phyloP scores from a whole-genome alignment of 1,140 invertebrate genomes.

The Calliphora vicina region DNA sequence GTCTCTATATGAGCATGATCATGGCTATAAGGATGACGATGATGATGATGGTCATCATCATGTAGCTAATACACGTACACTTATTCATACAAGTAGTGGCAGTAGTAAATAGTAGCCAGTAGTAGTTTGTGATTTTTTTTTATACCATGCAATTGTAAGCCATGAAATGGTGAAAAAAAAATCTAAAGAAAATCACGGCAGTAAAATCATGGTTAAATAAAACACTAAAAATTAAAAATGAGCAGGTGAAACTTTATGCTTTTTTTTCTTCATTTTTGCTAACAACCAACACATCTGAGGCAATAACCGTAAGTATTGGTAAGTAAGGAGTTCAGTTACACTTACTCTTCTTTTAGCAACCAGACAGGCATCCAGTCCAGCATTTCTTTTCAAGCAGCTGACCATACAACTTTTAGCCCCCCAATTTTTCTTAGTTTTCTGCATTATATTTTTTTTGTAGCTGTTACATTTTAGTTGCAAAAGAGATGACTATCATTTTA shows the following conservation, averaged over 20 bases:
- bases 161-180: background rate
- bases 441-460: no score
- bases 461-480: background rate
- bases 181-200: conserved; percentile 11
- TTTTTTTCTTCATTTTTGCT: background rate
- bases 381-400: background rate
- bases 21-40: background rate
- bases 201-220: conserved; percentile 23
- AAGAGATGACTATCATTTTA: background rate
- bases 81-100: background rate
- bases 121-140: background rate
- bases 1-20: conserved; percentile 6
- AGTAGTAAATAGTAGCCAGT: background rate
- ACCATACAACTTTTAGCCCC: background rate
- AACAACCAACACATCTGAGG: background rate
- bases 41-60: background rate
- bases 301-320: conserved; percentile 9
- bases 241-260: conserved; percentile 29
- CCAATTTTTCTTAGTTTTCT: background rate
- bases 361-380: background rate
- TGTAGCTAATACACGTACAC: background rate
- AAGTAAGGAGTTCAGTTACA: background rate
- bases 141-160: background rate
- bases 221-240: conserved; percentile 30
- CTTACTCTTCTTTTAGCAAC: background rate